Evolutionary conservation across 2,113 vertebrate species (phyloP), one percentile per base, ranked within the genome.

Genomic region (Chaenogobius annularis): DNA sequence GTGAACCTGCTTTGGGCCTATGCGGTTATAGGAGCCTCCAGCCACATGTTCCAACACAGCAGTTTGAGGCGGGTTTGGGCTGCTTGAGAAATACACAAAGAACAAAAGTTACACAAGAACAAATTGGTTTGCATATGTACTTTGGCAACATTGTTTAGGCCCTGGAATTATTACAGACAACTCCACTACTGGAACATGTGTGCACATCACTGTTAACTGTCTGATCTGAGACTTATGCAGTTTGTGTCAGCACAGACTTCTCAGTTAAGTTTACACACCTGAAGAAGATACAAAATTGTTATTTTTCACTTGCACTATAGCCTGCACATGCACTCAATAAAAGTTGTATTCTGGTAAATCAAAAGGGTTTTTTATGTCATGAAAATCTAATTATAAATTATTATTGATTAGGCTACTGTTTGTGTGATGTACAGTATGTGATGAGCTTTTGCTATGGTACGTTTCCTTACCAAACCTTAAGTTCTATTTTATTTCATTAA

Each of bases 321-420:
- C 74, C 82, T 84, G 82, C 82, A 90, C 86, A 74, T 82, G 82
- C 87, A 88, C 85, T 64, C 74, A 91, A 90, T 88, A 87, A 92
- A 92, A 81, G 50, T 59, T 68, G 74, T 93, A 84, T 87, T 94
- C 90, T 88, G 91, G 90, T 92, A 85, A 91, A 93, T 91, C 90
- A 92, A 70, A 56, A 74, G 75, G 85, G 93, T 89, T 83, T 93
- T 86, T 85, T 19, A 7, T 52, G 50, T 52, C 14, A 17, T 48
- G 47, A 52, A n/a, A 52, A n/a, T 9, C 8, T 6, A 19, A 50
- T 17, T 50, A 19, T 7, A n/a, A n/a, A 52, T 3, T 15, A 48
- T 15, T 17, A 17, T 48, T 48, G 1, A 4, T 31, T 31, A 31
- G 1, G 26, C 26, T 31, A 31, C 26, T 31, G 26, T 31, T 31